Evolutionary conservation across 2,888 invertebrate genomes (phyloP).

Genomic region (Junonia oenone): DNA sequence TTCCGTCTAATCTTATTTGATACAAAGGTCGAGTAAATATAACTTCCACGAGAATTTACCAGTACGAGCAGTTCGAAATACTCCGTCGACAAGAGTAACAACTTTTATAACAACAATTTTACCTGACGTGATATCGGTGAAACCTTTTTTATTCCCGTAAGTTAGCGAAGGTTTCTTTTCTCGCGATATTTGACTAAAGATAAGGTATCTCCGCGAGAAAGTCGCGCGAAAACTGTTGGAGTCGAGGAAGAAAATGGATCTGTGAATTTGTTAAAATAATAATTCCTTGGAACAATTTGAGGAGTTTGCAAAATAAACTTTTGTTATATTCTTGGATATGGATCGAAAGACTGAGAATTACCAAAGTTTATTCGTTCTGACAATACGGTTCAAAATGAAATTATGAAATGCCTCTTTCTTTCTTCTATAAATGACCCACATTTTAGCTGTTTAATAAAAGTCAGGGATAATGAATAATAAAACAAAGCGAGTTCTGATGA

Average conservation of each 20-base stretch:
- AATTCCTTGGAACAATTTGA: constrained; percentile 20
- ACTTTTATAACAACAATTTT: neutral
- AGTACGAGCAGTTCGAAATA: neutral
- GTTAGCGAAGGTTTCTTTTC: constrained; percentile 25
- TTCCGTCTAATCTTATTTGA: neutral
- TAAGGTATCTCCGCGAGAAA: neutral
- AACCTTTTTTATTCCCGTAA: constrained; percentile 17
- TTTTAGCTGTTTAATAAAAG: no score
- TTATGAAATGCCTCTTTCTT: neutral
- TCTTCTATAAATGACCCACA: neutral
- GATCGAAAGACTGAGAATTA: constrained; percentile 5
- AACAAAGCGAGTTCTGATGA: no score
- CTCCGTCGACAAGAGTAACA: neutral
- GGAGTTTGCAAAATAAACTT: constrained; percentile 19
- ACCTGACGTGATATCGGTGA: neutral
- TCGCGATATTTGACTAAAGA: neutral
- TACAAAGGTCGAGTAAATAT: neutral
- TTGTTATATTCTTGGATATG: constrained; percentile 13
- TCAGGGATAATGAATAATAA: no score
- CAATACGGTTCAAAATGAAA: constrained; percentile 1
- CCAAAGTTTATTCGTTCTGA: constrained; percentile 19
- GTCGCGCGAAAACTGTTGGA: constrained; percentile 5
- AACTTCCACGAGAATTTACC: neutral
- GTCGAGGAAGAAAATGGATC: constrained; percentile 17
- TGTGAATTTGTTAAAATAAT: constrained; percentile 26